A percentile compares a stretch with the other conserved stretches of the same genome.
These are phyloP conservation scores for Philhelius pedissequus DNA, from an alignment of 2,888 invertebrate species.

Conservation along the genomic window DNA sequence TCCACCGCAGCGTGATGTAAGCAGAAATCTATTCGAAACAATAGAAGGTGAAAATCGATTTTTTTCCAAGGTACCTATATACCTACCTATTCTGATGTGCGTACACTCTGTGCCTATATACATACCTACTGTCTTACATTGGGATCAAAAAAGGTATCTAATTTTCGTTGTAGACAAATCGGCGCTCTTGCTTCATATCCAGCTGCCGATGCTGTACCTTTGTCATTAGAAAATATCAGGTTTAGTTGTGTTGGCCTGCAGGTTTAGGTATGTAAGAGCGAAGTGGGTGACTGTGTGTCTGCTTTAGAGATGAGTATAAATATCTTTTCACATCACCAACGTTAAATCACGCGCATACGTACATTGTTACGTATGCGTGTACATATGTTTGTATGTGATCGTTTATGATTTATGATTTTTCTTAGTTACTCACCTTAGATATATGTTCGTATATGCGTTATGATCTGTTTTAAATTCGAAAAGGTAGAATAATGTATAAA, in stretches of 20 bases:
- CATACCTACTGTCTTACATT: slow-evolving; percentile 26
- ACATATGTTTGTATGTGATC: no score
- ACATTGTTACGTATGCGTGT: no score
- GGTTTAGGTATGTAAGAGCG: slow-evolving; percentile 46
- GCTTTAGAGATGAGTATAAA: slow-evolving; percentile 52
- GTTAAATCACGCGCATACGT: slow-evolving; percentile 10
- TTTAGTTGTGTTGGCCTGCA: slow-evolving; percentile 53
- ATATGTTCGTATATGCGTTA: not conserved
- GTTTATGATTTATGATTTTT: not conserved
- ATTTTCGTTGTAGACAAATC: slow-evolving; percentile 64
- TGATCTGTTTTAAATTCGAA: not conserved
- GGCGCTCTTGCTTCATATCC: slow-evolving; percentile 61
- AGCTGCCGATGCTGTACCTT: slow-evolving; percentile 57
- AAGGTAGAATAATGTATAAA: not conserved
- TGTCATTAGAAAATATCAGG: slow-evolving; percentile 53
- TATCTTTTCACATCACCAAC: slow-evolving; percentile 24
- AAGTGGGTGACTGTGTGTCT: slow-evolving; percentile 66
- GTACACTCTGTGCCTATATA: not conserved
- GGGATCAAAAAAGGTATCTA: slow-evolving; percentile 56
- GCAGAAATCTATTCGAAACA: slow-evolving; percentile 62
- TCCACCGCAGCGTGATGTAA: slow-evolving; percentile 66
- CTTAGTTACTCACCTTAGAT: no score
- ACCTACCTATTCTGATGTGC: slow-evolving; percentile 33
- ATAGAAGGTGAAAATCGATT: slow-evolving; percentile 63
- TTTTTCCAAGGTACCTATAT: slow-evolving; percentile 12